Evolutionary conservation across 2,797 vertebrate genomes (phyloP).

Genomic region (Chelidonichthys spinosus): DNA sequence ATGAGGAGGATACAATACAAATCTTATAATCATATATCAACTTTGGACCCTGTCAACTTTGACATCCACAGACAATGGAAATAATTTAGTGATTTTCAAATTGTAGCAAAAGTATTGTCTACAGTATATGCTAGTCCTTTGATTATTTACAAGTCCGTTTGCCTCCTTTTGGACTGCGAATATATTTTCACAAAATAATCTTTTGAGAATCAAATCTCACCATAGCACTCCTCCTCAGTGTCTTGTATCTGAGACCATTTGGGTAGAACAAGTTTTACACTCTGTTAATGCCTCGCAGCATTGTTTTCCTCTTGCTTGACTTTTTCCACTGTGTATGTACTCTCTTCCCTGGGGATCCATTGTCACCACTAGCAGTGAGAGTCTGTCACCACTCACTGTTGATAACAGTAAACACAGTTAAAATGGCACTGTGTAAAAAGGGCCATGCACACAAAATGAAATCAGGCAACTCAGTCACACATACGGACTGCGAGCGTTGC

Average conservation of each 20-base stretch:
- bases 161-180: neutral
- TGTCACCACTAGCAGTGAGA: slow-evolving; percentile 26
- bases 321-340: slow-evolving; percentile 11
- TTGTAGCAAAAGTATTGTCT: neutral
- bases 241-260: slow-evolving; percentile 9
- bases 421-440: slow-evolving; percentile 20
- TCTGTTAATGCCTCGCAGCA: slow-evolving; percentile 32
- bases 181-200: neutral
- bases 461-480: neutral
- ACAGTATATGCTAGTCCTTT: neutral
- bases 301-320: slow-evolving; percentile 34
- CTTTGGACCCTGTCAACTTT: neutral
- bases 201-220: slow-evolving; percentile 6
- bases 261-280: slow-evolving; percentile 33
- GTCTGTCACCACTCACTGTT: slow-evolving; percentile 25
- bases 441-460: neutral
- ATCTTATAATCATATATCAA: no score
- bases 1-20: no score
- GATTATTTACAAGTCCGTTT: slow-evolving; percentile 6
- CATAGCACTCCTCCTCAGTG: neutral
- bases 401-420: slow-evolving; percentile 37
- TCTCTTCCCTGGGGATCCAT: slow-evolving; percentile 18
- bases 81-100: neutral
- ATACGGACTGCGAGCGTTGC: neutral
- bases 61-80: neutral